Percentiles rank a stretch among this genome's conserved stretches.
These are phyloP conservation scores for Scaptomyza polygonia DNA, from an alignment of 2,888 invertebrate genomes.

Conservation along the genomic window DNA sequence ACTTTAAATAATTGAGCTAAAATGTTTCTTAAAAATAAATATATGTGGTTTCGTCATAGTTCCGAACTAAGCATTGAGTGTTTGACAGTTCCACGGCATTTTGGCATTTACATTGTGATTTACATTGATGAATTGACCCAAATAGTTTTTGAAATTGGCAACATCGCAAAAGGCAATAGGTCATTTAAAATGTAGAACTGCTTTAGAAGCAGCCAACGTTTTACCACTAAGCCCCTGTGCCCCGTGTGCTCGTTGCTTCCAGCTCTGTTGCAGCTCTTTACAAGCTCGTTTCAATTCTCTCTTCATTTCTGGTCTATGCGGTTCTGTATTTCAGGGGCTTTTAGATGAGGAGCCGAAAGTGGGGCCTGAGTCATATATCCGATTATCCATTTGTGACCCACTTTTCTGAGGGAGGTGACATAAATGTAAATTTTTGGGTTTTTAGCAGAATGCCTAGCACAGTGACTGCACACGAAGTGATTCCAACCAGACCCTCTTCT, in stretches of 20 bases:
- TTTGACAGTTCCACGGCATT: background rate
- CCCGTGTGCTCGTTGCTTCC: background rate
- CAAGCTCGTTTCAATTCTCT: conserved; percentile 9
- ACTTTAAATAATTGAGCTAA: too few relatives aligned
- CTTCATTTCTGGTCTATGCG: conserved; percentile 3
- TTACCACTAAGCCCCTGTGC: background rate
- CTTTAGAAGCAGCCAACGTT: background rate
- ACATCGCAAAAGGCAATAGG: background rate
- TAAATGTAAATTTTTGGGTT: conserved; percentile 69
- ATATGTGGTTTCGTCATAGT: background rate
- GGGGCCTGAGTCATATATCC: conserved; percentile 14
- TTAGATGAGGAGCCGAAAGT: too few relatives aligned
- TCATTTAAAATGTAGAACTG: conserved; percentile 4
- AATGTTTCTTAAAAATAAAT: too few relatives aligned
- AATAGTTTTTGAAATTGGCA: conserved; percentile 2
- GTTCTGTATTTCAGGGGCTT: background rate
- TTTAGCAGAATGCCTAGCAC: conserved; percentile 13
- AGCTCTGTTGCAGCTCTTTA: background rate
- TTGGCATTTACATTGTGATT: background rate
- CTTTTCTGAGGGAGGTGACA: conserved; percentile 54
- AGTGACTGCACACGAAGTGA: conserved; percentile 23
- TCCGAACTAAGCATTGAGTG: background rate
- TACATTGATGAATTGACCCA: conserved; percentile 4
- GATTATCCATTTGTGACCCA: conserved; percentile 64
- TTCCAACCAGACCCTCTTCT: background rate